Evolutionary conservation across 2,113 vertebrate genomes (phyloP).

Genomic region (Tursiops truncatus): DNA sequence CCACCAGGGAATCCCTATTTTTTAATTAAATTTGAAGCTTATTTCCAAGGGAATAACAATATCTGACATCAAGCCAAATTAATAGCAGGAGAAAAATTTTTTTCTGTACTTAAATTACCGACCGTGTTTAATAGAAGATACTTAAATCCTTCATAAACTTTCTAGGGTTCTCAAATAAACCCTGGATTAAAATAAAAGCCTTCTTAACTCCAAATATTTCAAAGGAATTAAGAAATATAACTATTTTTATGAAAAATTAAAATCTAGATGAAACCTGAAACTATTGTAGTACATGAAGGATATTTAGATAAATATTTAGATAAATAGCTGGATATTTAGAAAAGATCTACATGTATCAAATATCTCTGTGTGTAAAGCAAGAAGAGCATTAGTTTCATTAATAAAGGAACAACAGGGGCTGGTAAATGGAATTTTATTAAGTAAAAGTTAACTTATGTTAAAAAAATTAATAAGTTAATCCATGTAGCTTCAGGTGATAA

Average conservation of each 20-base stretch:
- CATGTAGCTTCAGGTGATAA: not conserved
- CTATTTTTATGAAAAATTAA: conserved; percentile 33
- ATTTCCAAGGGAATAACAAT: not conserved
- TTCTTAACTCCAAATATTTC: conserved; percentile 22
- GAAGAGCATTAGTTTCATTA: not conserved
- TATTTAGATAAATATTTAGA: no score
- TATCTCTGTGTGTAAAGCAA: not conserved
- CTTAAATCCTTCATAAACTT: not conserved
- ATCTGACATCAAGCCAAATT: not conserved
- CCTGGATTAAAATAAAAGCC: not conserved
- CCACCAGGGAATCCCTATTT: not conserved
- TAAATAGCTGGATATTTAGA: not conserved
- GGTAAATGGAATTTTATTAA: not conserved
- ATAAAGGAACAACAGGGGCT: not conserved
- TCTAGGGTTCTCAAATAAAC: conserved; percentile 16
- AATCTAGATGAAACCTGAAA: not conserved
- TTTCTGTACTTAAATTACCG: conserved; percentile 11
- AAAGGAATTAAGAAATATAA: not conserved
- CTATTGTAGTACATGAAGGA: not conserved
- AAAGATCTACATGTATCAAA: not conserved
- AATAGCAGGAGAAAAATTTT: not conserved
- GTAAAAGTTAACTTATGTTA: not conserved
- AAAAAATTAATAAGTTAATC: not conserved
- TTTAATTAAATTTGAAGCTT: conserved; percentile 25
- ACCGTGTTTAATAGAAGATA: not conserved